Evolutionary conservation across 2,888 invertebrate genomes (phyloP), one percentile per base, ranked within the genome.

Genomic region (Agrotis ipsilon): DNA sequence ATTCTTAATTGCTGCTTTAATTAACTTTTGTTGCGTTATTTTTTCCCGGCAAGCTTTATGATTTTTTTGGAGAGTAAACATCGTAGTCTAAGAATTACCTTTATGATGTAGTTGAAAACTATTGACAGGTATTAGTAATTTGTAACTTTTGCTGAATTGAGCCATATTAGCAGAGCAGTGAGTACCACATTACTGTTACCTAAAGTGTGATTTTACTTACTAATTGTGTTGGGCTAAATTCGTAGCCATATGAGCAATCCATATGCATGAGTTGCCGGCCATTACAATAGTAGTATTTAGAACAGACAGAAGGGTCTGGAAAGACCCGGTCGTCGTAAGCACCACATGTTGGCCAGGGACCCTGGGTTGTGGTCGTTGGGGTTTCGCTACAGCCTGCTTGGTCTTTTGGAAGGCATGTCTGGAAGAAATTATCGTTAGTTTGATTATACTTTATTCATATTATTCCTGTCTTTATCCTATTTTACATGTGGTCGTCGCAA

Each of bases 151-250:
- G n/a, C n/a, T n/a, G n/a, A n/a, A n/a, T n/a, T n/a, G n/a, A n/a
- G n/a, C n/a, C n/a, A n/a, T n/a, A n/a, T n/a, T n/a, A n/a, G n/a
- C n/a, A n/a, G n/a, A n/a, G n/a, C n/a, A n/a, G n/a, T n/a, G n/a
- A n/a, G n/a, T n/a, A n/a, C n/a, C 27, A 24, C 2, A 24, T 27
- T 27, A 27, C 27, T 4, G 27, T 27, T 27, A 5, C 5, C 27
- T 27, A 5, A 27, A 5, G n/a, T n/a, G 46, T 51, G 51, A 21
- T 51, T 21, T 51, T 51, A 58, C 59, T 59, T 24, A 59, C 45
- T 13, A 13, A 18, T 4, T n/a, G 59, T 21, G 45, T 60, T 24
- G 59, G 45, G 14, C 45, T 60, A n/a, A 60, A 60, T 27, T 60
- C n/a, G 3, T 60, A 18, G 1, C 18, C 43, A 3, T 21, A 6